These are phyloP conservation scores for Caenorhabditis angaria DNA, from an alignment of 2,888 invertebrate genomes.

Conservation along the genomic window DNA sequence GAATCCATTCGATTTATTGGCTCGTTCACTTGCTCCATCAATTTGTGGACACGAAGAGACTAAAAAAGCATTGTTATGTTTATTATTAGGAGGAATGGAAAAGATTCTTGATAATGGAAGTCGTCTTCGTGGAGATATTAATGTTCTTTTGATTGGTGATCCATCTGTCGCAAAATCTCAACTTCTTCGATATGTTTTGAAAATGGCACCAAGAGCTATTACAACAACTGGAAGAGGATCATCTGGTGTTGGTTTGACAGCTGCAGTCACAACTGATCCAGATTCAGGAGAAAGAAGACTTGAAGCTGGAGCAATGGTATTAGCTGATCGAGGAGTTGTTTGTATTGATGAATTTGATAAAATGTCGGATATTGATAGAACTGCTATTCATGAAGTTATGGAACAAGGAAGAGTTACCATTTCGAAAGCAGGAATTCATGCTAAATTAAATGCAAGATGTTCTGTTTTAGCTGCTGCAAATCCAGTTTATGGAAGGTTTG, in stretches of 20 bases:
- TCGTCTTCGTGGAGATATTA: conserved; percentile 87
- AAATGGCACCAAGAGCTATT: conserved; percentile 93
- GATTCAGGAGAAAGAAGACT: conserved; percentile 79
- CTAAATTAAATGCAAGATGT: conserved; percentile 94
- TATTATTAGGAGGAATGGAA: conserved; percentile 92
- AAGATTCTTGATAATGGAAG: conserved; percentile 87
- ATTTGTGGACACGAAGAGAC: conserved; percentile 96
- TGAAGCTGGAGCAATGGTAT: conserved; percentile 97
- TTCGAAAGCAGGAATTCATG: conserved; percentile 95
- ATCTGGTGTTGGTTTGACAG: conserved; percentile 96
- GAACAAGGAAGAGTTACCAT: conserved; percentile 95
- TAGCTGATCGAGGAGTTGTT: conserved; percentile 96
- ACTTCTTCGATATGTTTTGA: conserved; percentile 82
- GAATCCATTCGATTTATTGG: conserved; percentile 82
- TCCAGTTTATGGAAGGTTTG: conserved; percentile 92
- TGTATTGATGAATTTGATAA: conserved; percentile 96
- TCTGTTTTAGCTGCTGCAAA: conserved; percentile 99
- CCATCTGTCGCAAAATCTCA: conserved; percentile 99
- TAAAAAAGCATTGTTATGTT: conserved; percentile 92
- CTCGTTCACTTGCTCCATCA: conserved; percentile 93
- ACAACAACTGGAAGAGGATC: conserved; percentile 97
- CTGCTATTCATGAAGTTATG: conserved; percentile 99
- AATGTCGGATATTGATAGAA: conserved; percentile 98
- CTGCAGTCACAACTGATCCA: conserved; percentile 93
- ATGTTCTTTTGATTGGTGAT: conserved; percentile 93